phyloP scores from a whole-genome alignment of 2,113 vertebrate species.

The Procavia capensis region DNA sequence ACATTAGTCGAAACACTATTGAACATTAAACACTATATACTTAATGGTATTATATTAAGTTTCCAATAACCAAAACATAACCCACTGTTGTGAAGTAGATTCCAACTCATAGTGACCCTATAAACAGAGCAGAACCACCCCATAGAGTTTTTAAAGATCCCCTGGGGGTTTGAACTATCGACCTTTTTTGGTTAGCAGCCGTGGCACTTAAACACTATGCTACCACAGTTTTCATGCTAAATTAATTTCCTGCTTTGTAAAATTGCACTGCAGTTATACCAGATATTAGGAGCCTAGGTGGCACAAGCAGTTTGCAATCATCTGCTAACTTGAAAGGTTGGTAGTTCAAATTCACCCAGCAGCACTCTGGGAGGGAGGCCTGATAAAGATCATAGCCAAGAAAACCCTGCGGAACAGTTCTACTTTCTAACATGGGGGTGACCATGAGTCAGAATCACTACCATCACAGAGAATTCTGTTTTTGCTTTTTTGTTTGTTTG shows the following conservation, averaged over 20 bases:
- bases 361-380: not conserved
- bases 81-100: too few species aligned
- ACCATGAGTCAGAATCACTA: not conserved
- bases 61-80: too few species aligned
- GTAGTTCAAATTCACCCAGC: not conserved
- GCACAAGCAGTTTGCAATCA: not conserved
- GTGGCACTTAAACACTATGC: too few species aligned
- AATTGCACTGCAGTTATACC: not conserved
- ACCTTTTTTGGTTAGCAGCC: too few species aligned
- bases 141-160: too few species aligned
- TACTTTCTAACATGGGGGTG: not conserved
- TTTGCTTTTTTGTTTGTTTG: too few species aligned
- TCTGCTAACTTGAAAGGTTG: not conserved
- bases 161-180: too few species aligned
- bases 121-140: too few species aligned
- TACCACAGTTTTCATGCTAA: too few species aligned
- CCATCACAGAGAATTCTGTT: too few species aligned
- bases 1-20: rapidly evolving
- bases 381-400: not conserved
- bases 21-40: not conserved
- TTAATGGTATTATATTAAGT: not conserved
- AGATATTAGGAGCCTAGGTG: not conserved
- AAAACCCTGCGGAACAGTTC: not conserved
- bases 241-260: not conserved
- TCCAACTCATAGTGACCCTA: too few species aligned